phyloP scores from a whole-genome alignment of 2,113 vertebrate genomes.

The Hypomesus transpacificus region DNA sequence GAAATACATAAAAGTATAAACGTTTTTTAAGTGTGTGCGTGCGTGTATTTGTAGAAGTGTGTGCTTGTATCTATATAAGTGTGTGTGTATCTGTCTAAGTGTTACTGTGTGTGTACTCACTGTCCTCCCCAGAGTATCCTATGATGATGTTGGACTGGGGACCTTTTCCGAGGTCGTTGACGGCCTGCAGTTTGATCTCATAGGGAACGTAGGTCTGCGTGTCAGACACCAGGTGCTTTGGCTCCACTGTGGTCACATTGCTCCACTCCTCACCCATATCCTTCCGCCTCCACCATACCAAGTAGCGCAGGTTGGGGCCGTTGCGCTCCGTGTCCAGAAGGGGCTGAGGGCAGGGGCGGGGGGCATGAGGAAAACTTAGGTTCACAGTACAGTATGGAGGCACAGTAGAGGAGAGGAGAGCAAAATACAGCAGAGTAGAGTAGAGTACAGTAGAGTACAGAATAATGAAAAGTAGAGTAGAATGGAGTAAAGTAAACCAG shows the following conservation, averaged over 20 bases:
- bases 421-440: too few species aligned
- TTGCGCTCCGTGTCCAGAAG: slow-evolving; percentile 80
- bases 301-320: slow-evolving; percentile 85
- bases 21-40: not conserved
- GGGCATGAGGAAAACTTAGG: not conserved
- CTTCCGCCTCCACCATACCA: slow-evolving; percentile 82
- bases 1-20: too few species aligned
- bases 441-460: too few species aligned
- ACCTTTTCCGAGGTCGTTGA: slow-evolving; percentile 86
- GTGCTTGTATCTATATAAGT: slow-evolving; percentile 2
- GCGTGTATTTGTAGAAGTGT: not conserved
- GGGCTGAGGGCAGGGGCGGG: slow-evolving; percentile 34
- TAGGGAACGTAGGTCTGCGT: slow-evolving; percentile 88
- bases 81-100: slow-evolving; percentile 1
- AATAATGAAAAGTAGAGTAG: too few species aligned
- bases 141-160: slow-evolving; percentile 81
- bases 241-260: slow-evolving; percentile 71
- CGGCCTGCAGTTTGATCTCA: slow-evolving; percentile 89
- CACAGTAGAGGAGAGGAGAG: too few species aligned
- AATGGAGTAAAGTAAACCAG: too few species aligned
- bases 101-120: slow-evolving; percentile 73
- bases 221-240: slow-evolving; percentile 77
- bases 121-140: slow-evolving; percentile 92
- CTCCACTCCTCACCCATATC: slow-evolving; percentile 80
- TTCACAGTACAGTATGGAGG: not conserved